Percentiles rank a stretch among this genome's conserved stretches.
phyloP scores from a whole-genome alignment of 2,888 invertebrate genomes.

The Schizotus pectinicornis region DNA sequence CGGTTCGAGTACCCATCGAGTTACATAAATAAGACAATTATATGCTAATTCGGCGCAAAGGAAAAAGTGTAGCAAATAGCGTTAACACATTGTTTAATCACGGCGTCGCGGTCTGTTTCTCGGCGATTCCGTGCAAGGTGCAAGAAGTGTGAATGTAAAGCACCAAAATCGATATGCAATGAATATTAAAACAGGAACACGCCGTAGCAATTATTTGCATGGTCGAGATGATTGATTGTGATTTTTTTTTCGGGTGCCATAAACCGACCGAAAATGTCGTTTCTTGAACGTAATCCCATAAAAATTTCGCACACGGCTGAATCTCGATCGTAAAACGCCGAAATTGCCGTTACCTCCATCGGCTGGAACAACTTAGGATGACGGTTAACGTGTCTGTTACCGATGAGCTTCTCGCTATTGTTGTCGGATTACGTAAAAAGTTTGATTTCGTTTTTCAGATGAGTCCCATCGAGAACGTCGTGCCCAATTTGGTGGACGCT shows the following conservation, averaged over 20 bases:
- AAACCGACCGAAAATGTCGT: background rate
- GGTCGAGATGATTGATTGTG: slow-evolving; percentile 19
- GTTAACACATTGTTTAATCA: slow-evolving; percentile 18
- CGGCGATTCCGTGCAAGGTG: slow-evolving; percentile 37
- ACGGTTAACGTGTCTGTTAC: background rate
- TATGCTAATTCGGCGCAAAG: background rate
- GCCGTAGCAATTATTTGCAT: slow-evolving; percentile 21
- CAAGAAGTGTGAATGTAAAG: slow-evolving; percentile 28
- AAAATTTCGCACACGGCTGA: slow-evolving; percentile 2
- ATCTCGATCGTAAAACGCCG: background rate
- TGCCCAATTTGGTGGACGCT: slow-evolving; percentile 50
- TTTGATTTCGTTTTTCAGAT: slow-evolving; percentile 49
- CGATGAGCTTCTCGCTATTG: slow-evolving; percentile 14
- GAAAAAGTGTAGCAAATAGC: slow-evolving; percentile 16
- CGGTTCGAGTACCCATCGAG: background rate
- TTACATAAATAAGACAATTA: slow-evolving; percentile 7
- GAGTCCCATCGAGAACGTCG: slow-evolving; percentile 58
- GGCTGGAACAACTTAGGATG: no score
- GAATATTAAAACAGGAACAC: slow-evolving; percentile 30
- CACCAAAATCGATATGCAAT: slow-evolving; percentile 35
- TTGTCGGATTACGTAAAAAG: slow-evolving; percentile 13
- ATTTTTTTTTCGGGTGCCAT: slow-evolving; percentile 8
- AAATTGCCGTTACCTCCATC: no score
- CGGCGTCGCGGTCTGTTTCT: slow-evolving; percentile 36
- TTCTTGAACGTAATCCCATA: background rate